A percentile compares a stretch with the other conserved stretches of the same genome.
phyloP scores from a whole-genome alignment of 2,888 invertebrate genomes.

The Tipula helvola region DNA sequence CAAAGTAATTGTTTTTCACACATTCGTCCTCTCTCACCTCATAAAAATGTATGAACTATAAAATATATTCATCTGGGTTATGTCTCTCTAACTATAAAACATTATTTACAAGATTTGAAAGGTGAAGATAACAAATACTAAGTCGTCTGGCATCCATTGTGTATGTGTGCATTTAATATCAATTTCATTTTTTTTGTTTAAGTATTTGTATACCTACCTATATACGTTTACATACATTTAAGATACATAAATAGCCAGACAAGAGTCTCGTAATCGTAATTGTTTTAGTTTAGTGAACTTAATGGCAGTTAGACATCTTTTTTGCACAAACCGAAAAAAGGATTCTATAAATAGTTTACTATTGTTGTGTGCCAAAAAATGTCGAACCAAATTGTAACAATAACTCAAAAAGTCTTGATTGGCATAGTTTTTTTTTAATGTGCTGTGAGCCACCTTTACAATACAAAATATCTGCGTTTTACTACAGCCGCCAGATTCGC shows the following conservation, averaged over 20 bases:
- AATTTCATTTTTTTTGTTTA: not conserved
- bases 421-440: not conserved
- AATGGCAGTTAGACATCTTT: not conserved
- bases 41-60: not conserved
- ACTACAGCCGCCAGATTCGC: not conserved
- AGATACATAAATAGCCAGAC: not conserved
- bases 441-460: not conserved
- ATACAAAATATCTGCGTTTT: not conserved
- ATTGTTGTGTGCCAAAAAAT: not conserved
- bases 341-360: not conserved
- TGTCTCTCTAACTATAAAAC: not conserved
- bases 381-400: not conserved
- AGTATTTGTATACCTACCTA: too few species aligned
- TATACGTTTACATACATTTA: not conserved
- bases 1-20: not conserved
- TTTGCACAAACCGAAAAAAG: not conserved
- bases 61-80: not conserved
- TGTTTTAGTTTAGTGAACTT: not conserved
- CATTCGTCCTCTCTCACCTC: not conserved
- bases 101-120: not conserved
- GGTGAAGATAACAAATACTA: not conserved
- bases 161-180: not conserved
- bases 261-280: not conserved
- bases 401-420: not conserved
- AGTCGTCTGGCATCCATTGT: not conserved